These are phyloP conservation scores for Coecobrya sp. DNA, from an alignment of 2,888 invertebrate genomes.

Conservation along the genomic window DNA sequence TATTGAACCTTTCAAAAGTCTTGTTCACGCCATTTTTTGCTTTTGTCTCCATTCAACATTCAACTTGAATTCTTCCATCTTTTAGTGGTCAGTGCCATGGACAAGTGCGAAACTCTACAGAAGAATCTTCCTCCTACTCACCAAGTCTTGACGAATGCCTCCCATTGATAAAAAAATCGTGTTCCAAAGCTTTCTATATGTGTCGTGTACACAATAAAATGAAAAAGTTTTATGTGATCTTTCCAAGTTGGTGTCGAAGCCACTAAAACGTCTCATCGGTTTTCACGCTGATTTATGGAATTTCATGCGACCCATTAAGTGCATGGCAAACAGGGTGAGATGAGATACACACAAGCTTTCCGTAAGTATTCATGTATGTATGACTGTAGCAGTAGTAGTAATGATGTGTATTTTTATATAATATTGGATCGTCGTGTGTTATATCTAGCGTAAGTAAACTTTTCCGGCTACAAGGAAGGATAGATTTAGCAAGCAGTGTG, in stretches of 20 bases:
- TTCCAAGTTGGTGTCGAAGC: constrained; percentile 65
- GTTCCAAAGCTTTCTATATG: neutral
- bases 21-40: constrained; percentile 16
- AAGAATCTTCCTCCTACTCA: neutral
- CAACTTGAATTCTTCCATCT: neutral
- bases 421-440: neutral
- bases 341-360: constrained; percentile 32
- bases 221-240: constrained; percentile 70
- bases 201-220: constrained; percentile 55
- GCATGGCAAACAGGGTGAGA: constrained; percentile 60
- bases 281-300: constrained; percentile 69
- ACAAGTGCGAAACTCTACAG: neutral
- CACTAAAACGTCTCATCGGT: constrained; percentile 60
- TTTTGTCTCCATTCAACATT: neutral
- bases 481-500: constrained; percentile 9
- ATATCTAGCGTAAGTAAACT: neutral
- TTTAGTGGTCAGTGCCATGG: constrained; percentile 56
- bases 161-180: constrained; percentile 21
- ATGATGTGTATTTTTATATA: no score
- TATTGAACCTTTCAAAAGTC: neutral
- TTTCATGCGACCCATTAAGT: constrained; percentile 62
- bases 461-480: constrained; percentile 2
- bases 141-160: constrained; percentile 17
- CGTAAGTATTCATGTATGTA: neutral
- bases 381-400: neutral